Conservation (phyloP, 53 echinoderm and acorn worm genomes). For the Temnopleurus reevesii region DNA sequence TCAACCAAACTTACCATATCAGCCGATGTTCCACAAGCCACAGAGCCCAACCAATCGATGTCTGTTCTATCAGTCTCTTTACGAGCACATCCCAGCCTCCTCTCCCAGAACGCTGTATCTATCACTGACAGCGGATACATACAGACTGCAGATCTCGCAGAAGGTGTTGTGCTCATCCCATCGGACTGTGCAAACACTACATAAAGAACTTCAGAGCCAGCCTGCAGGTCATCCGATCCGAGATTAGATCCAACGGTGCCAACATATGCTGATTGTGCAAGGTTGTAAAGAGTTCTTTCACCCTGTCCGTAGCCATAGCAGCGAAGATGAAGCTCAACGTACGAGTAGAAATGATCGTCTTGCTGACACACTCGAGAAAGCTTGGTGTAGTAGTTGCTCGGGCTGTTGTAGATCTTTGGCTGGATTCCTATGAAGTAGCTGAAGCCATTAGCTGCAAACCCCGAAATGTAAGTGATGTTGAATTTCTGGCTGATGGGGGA, state of each 20-base stretch:
- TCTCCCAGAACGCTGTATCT: conserved; percentile 54
- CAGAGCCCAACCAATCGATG: conserved; percentile 66
- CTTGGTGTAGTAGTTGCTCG: conserved; percentile 69
- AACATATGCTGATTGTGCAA: conserved; percentile 79
- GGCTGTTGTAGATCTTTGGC: conserved; percentile 38
- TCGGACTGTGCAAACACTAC: conserved; percentile 67
- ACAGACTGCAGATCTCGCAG: conserved; percentile 72
- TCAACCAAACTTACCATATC: conserved; percentile 59
- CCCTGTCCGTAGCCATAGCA: conserved; percentile 43
- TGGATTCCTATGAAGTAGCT: conserved; percentile 83
- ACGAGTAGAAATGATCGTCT: conserved; percentile 69
- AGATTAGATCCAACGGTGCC: conserved; percentile 67
- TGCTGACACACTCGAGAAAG: conserved; percentile 79
- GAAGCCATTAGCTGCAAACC: conserved; percentile 74
- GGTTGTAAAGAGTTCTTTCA: conserved; percentile 60
- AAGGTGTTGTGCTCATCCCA: neutral
- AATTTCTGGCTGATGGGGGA: conserved; percentile 55
- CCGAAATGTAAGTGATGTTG: conserved; percentile 83
- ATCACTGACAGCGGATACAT: conserved; percentile 72
- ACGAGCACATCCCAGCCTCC: conserved; percentile 66
- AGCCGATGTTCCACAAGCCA: neutral
- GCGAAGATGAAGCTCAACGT: conserved; percentile 79
- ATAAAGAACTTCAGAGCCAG: conserved; percentile 72
- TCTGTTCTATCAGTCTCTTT: conserved; percentile 66
- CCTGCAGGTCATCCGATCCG: conserved; percentile 14